Evolutionary conservation across 2,888 invertebrate genomes (phyloP), one percentile per base, ranked within the genome.

Genomic region (Diadegma fenestrale): DNA sequence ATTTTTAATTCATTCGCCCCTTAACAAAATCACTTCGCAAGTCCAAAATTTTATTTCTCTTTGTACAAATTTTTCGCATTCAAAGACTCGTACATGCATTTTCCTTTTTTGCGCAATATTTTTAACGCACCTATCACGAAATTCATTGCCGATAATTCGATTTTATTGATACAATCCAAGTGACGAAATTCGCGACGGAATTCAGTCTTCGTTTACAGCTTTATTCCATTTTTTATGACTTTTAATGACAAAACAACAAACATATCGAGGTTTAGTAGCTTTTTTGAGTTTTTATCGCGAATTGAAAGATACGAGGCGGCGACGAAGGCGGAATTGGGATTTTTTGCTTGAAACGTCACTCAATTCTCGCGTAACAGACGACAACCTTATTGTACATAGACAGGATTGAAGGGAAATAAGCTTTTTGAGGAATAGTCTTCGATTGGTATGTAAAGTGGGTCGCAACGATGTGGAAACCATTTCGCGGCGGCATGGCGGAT

Each of bases 1-100:
- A 79, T 72, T 51, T 73, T 64, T 14, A 69, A 41, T 43, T 66
- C 51, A 48, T 66, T 76, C 48, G 51, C 68, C 71, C 17, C 68
- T 45, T 33, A 48, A 71, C 64, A 51, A 1, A 81, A 78, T 66
- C 54, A 41, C 26, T 26, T 61, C 51, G 71, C 41, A 41, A 54
- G 37, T 69, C 14, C 26, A 17, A 45, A 43, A 43, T 19, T n/a
- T 33, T 12, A 45, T 75, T 61, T 75, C n/a, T 41, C n/a, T 61
- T 30, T 26, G 51, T 22, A 51, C 17, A 22, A n/a, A 37, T 54
- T 75, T 58, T 14, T 26, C 58, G 14, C 12, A 61, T 51, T 17
- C n/a, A 54, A 75, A 63, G 58, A 72, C 41, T 72, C 43, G 37
- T 58, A 58, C 41, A 41, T 58, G 41, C 41, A 72, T 58, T 58